phyloP scores from a whole-genome alignment of 2,797 vertebrate genomes.

The Chromobotia macracanthus region DNA sequence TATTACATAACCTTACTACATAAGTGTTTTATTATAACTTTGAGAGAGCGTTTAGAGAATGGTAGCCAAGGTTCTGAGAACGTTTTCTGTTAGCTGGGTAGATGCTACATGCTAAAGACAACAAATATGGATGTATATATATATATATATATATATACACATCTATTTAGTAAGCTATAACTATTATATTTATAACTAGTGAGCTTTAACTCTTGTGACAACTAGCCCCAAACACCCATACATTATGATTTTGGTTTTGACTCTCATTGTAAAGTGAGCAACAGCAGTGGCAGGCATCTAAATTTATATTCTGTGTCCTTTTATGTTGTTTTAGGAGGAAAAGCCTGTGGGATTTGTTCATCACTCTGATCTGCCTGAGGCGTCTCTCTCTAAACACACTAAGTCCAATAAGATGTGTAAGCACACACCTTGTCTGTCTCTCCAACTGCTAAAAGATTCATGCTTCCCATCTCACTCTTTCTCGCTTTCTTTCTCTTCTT shows the following conservation, averaged over 20 bases:
- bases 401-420: conserved; percentile 57
- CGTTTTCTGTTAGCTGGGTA: no score
- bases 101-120: background rate
- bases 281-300: conserved; percentile 29
- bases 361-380: conserved; percentile 48
- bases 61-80: no score
- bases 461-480: conserved; percentile 40
- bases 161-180: no score
- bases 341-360: conserved; percentile 41
- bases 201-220: background rate
- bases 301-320: conserved; percentile 45
- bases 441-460: conserved; percentile 57
- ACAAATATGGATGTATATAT: no score
- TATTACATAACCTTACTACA: no score
- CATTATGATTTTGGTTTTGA: background rate
- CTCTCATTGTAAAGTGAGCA: conserved; percentile 11
- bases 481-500: conserved; percentile 12
- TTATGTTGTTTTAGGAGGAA: conserved; percentile 43
- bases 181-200: background rate
- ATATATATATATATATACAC: no score
- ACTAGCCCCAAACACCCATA: background rate
- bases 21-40: no score
- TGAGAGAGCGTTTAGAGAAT: no score
- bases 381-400: conserved; percentile 44
- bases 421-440: conserved; percentile 54